These are phyloP conservation scores for Pseudomyrmex sp. DNA, from an alignment of 1,140 invertebrate genomes.

Conservation along the genomic window DNA sequence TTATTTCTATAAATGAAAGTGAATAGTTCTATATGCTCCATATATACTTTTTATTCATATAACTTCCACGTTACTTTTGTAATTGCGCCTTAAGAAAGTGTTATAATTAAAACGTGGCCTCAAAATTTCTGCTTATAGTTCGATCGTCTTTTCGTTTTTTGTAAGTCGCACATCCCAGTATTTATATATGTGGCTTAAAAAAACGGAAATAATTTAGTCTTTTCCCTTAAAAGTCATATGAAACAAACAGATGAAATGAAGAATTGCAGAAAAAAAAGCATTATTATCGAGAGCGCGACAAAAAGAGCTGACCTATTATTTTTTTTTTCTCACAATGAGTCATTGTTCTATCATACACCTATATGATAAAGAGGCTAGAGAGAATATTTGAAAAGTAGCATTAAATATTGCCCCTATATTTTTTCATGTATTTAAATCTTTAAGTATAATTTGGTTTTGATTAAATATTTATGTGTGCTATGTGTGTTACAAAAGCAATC, in stretches of 20 bases:
- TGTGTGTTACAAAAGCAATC: not conserved
- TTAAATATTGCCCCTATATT: not conserved
- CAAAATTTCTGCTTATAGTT: not conserved
- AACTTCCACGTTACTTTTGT: not conserved
- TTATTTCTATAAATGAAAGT: not conserved
- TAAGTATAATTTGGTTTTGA: not conserved
- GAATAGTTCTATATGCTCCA: not conserved
- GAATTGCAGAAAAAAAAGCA: constrained; percentile 11
- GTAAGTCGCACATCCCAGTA: not conserved
- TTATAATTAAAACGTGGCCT: constrained; percentile 3
- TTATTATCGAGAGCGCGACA: constrained; percentile 21
- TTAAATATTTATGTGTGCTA: not conserved
- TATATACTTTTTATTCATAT: not conserved
- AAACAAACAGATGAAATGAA: constrained; percentile 6
- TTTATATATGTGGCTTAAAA: constrained; percentile 4
- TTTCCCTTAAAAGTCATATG: not conserved
- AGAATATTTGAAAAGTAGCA: not conserved
- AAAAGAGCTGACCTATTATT: constrained; percentile 40
- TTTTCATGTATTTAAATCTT: not conserved
- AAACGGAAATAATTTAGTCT: constrained; percentile 32
- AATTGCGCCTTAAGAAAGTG: not conserved
- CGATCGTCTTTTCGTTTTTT: not conserved
- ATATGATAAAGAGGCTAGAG: no score
- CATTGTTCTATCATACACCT: constrained; percentile 15
- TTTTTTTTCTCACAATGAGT: constrained; percentile 4